Evolutionary conservation across 2,888 invertebrate genomes (phyloP), one percentile per base, ranked within the genome.

Genomic region (Cremastinae sp.): DNA sequence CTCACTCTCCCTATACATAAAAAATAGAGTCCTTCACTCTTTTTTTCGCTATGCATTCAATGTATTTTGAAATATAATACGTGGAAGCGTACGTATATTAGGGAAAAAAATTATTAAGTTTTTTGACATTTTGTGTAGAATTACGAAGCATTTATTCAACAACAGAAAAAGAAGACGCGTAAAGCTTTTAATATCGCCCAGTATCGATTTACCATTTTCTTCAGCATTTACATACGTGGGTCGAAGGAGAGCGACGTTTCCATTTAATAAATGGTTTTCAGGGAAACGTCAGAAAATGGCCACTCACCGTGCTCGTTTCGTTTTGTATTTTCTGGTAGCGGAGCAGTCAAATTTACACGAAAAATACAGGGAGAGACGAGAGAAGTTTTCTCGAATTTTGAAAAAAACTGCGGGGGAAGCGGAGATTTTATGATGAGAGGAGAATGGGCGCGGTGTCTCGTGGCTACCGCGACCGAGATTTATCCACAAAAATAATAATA

Each of bases 391-490:
- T 55, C 55, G 8, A 53, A 41, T 58, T 53, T 16, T 49, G 61
- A 66, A 49, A 39, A 28, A 20, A 56, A 41, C n/a, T n/a, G n/a
- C n/a, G n/a, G 66, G 43, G 37, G 68, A 20, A 37, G 39, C 35
- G 37, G 22, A 28, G 28, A 28, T 28, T 28, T 62, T 74, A 53
- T 20, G 2, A 70, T 9, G 59, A 66, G 28, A 28, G 20, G 20
- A 55, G 53, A 70, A 66, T n/a, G n/a, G n/a, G n/a, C n/a, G 74
- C 62, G 58, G 71, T 59, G 65, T 71, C 53, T 64, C 65, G 64
- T 65, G 70, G 86, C 86, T 86, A 86, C 85, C 82, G 86, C 85
- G 78, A 70, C 53, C 74, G 79, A 86, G 86, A 86, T 86, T 86
- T 86, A 86, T 86, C 85, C 84, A 78, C 73, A 71, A 79, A 28